Conservation (phyloP, 2,888 invertebrate species). For the Lasiommata megera region DNA sequence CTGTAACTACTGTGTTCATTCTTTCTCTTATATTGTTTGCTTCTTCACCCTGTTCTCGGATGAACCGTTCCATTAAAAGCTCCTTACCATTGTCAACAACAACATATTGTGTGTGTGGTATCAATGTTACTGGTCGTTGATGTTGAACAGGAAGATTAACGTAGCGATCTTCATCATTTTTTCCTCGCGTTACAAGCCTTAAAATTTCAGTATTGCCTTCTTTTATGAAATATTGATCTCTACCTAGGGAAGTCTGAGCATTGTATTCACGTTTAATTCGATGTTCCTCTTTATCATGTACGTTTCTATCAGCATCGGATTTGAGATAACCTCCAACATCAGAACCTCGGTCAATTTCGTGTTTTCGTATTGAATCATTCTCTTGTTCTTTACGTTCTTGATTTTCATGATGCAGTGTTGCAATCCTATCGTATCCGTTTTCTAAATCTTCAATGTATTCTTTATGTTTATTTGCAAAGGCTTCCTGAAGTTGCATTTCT, state of each 20-base stretch:
- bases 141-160: constrained; percentile 78
- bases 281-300: constrained; percentile 52
- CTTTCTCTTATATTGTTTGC: constrained; percentile 81
- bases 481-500: constrained; percentile 77
- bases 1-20: constrained; percentile 66
- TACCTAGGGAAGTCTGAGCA: constrained; percentile 66
- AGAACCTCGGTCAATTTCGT: constrained; percentile 89
- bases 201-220: constrained; percentile 93
- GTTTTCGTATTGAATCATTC: constrained; percentile 87
- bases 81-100: constrained; percentile 91
- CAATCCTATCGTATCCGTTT: constrained; percentile 77
- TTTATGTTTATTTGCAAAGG: constrained; percentile 74
- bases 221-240: constrained; percentile 89
- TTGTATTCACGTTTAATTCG: constrained; percentile 55
- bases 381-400: constrained; percentile 80
- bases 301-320: constrained; percentile 58
- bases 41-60: constrained; percentile 89
- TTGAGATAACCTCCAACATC: constrained; percentile 80
- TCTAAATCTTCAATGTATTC: constrained; percentile 83
- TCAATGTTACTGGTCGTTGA: constrained; percentile 78
- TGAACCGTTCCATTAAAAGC: constrained; percentile 90
- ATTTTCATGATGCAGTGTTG: constrained; percentile 68
- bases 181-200: constrained; percentile 88
- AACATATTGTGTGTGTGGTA: constrained; percentile 82
- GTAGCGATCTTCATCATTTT: constrained; percentile 84